Conservation (phyloP, 2,888 invertebrate genomes). For the Bursaphelenchus okinawaensis region DNA sequence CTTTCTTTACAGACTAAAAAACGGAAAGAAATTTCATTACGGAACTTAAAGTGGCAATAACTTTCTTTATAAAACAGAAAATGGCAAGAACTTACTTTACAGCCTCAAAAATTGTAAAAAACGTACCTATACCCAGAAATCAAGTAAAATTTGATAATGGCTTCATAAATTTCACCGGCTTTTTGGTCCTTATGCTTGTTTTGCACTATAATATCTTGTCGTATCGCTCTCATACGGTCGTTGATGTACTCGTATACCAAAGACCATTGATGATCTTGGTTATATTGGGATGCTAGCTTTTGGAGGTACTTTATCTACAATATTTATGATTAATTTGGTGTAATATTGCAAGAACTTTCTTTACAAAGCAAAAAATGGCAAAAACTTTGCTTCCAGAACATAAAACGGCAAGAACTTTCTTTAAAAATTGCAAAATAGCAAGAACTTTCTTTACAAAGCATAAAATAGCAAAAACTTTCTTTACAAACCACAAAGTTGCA, state of each 20-base stretch:
- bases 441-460: too few relatives aligned
- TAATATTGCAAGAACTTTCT: too few relatives aligned
- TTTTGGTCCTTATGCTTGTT: neutral
- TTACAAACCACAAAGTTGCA: too few relatives aligned
- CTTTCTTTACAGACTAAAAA: neutral
- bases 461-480: too few relatives aligned
- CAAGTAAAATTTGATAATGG: conserved; percentile 17
- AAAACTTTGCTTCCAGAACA: too few relatives aligned
- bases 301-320: neutral
- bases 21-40: too few relatives aligned
- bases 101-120: neutral
- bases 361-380: too few relatives aligned
- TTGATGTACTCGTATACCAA: conserved; percentile 18
- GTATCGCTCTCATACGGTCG: conserved; percentile 23
- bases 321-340: neutral
- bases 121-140: neutral
- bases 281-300: neutral
- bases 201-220: conserved; percentile 23
- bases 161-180: conserved; percentile 11
- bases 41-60: too few relatives aligned
- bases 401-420: too few relatives aligned
- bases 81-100: neutral
- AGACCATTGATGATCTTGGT: conserved; percentile 11
- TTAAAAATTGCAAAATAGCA: too few relatives aligned
- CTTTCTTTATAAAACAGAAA: too few relatives aligned